Evolutionary conservation across 2,888 invertebrate genomes (phyloP).

Genomic region (Oxytorus armatus): DNA sequence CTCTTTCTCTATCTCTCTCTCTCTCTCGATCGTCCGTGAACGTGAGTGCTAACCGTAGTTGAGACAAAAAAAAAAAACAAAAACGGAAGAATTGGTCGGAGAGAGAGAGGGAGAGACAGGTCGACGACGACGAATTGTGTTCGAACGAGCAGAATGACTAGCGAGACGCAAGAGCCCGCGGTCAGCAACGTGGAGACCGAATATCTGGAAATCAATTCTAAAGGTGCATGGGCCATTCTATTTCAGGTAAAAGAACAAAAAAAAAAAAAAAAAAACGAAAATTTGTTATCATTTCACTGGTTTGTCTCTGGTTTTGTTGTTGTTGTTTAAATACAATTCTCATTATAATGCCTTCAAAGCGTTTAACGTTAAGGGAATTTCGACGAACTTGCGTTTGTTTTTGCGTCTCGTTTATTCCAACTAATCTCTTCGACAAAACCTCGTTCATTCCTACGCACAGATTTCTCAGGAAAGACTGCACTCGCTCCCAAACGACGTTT

Average conservation of each 20-base stretch:
- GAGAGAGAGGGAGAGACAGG: conserved; percentile 21
- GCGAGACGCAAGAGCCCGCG: conserved; percentile 73
- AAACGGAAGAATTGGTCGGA: conserved; percentile 8
- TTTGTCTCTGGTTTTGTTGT: conserved; percentile 28
- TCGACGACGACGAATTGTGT: conserved; percentile 53
- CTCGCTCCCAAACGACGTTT: conserved; percentile 33
- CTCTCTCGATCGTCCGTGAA: conserved; percentile 28
- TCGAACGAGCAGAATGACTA: conserved; percentile 75
- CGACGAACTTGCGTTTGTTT: too few species aligned
- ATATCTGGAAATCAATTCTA: conserved; percentile 89
- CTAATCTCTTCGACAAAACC: too few species aligned
- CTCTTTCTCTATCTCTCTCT: too few species aligned
- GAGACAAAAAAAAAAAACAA: conserved; percentile 15
- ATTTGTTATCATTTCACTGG: conserved; percentile 3
- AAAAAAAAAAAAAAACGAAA: conserved; percentile 20
- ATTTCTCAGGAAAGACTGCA: conserved; percentile 46
- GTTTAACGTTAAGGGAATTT: too few species aligned
- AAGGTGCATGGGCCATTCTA: conserved; percentile 89
- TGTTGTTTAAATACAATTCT: conserved; percentile 49
- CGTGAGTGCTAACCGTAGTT: conserved; percentile 31
- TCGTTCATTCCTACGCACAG: conserved; percentile 41
- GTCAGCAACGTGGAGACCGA: conserved; percentile 89
- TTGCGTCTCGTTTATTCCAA: too few species aligned
- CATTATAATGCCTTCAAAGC: conserved; percentile 46
- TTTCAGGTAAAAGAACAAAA: conserved; percentile 87